Percentiles rank a stretch among this genome's conserved stretches.
These are phyloP conservation scores for Lepas anatifera DNA, from an alignment of 2,888 invertebrate genomes.

Conservation along the genomic window DNA sequence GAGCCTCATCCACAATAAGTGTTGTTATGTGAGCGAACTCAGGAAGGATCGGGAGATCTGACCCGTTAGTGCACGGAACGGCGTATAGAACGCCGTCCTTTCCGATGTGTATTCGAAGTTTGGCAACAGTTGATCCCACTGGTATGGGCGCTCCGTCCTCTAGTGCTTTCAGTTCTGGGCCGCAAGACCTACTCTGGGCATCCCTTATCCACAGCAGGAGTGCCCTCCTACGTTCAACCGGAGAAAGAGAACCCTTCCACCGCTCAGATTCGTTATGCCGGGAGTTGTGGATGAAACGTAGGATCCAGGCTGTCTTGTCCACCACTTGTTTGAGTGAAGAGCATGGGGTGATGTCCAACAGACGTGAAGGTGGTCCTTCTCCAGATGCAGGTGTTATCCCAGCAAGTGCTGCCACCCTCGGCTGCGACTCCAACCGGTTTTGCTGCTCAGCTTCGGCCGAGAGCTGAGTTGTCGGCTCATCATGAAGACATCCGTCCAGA, in stretches of 20 bases:
- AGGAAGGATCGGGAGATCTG: background rate
- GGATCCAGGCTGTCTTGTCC: background rate
- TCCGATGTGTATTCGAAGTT: background rate
- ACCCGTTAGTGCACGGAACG: background rate
- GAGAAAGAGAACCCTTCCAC: background rate
- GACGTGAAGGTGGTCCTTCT: no score
- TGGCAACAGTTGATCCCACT: background rate
- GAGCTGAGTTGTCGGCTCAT: no score
- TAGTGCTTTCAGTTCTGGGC: background rate
- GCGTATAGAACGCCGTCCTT: background rate
- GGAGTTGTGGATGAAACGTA: background rate
- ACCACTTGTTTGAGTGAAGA: background rate
- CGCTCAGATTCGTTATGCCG: background rate
- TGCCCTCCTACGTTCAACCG: background rate
- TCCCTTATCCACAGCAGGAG: background rate
- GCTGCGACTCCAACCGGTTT: background rate
- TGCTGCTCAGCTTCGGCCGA: background rate
- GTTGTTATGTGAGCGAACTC: background rate
- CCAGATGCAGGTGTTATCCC: no score
- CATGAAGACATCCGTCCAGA: no score
- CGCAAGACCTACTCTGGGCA: background rate
- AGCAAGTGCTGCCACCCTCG: no score
- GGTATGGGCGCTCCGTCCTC: background rate
- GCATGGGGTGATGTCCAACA: background rate
- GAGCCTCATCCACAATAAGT: background rate